A percentile compares a stretch with the other conserved stretches of the same genome.
Evolutionary conservation across 2,888 invertebrate species (phyloP).

Genomic region (Parnassius orleans): DNA sequence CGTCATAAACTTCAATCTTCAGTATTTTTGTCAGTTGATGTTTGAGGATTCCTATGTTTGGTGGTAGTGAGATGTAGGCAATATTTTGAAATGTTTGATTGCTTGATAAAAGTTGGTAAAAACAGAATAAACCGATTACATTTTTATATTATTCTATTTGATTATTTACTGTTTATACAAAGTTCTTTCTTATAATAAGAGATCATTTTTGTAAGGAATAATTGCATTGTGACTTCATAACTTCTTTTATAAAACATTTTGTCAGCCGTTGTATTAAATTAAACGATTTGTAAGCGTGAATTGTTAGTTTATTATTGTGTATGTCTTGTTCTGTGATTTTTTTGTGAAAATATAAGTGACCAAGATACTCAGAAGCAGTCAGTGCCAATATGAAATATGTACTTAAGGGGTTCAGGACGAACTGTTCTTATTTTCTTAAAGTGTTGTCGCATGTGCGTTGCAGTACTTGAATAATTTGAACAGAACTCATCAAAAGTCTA

Average conservation of each 20-base stretch:
- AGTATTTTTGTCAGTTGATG: conserved; percentile 35
- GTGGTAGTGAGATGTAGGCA: conserved; percentile 27
- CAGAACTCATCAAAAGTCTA: conserved; percentile 40
- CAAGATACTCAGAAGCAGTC: conserved; percentile 26
- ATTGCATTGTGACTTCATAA: conserved; percentile 50
- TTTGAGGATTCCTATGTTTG: conserved; percentile 36
- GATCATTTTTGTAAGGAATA: conserved; percentile 11
- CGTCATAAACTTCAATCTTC: conserved; percentile 26
- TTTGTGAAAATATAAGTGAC: conserved; percentile 23
- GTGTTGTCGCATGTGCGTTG: conserved; percentile 62
- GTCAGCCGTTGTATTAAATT: conserved; percentile 13
- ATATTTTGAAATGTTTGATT: conserved; percentile 13
- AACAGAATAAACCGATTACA: conserved; percentile 13
- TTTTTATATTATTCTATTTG: neutral
- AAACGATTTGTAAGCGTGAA: conserved; percentile 12
- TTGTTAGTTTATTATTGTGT: conserved; percentile 2
- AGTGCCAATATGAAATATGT: conserved; percentile 63
- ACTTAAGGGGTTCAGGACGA: conserved; percentile 64
- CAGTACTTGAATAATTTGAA: conserved; percentile 57
- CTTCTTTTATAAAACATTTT: conserved; percentile 42
- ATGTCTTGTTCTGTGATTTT: conserved; percentile 21
- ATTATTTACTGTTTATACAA: neutral
- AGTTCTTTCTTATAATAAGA: neutral
- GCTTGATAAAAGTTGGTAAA: conserved; percentile 11
- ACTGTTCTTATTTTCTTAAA: conserved; percentile 56